Base-by-base conservation (phyloP, 2,797 vertebrate species). In the Pipistrellus kuhlii region DNA sequence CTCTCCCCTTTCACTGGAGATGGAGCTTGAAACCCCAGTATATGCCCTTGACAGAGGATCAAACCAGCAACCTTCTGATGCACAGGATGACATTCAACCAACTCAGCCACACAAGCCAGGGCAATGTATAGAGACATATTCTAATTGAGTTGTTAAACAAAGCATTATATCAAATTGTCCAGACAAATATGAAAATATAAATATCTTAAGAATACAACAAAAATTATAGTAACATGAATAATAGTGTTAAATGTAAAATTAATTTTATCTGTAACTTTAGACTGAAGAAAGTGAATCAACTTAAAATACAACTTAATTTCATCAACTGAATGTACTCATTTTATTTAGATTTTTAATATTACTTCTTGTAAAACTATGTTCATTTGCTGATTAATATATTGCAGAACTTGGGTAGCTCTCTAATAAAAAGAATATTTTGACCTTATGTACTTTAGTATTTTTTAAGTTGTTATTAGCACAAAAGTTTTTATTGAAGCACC, bases 281-380 rank as follows among this genome's bases (percentile, higher is more conserved):
- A 91, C 13, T 75, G 35, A 80, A 32, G 12, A 41, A 81, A 68
- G 9, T 85, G 1, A 32, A 41, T 78, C 41, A 69, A 17, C 38
- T 73, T 92, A 23, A 75, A 90, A 62, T 13, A 3, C 30, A 53
- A 21, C 25, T 90, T 91, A 69, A 51, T 38, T 64, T 51, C 8
- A 55, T 38, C 12, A 27, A 23, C 10, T 25, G 8, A 55, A 75
- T 76, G 2, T 8, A 53, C 10, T 62, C 6, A 0, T 53, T 83
- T 92, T 81, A 69, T 57, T 59, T 84, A 6, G 78, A 91, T 77
- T 71, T 90, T 94, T 86, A 57, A 15, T 44, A 84, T 77, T 44
- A 53, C 30, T 18, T 48, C 8, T 38, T 73, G 2, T 87, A 53
- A 80, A 75, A 93, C 0, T 53, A 51, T 51, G 55, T 44, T 83